phyloP scores from a whole-genome alignment of 2,888 invertebrate species.

The Zaprionus obscuricornis region DNA sequence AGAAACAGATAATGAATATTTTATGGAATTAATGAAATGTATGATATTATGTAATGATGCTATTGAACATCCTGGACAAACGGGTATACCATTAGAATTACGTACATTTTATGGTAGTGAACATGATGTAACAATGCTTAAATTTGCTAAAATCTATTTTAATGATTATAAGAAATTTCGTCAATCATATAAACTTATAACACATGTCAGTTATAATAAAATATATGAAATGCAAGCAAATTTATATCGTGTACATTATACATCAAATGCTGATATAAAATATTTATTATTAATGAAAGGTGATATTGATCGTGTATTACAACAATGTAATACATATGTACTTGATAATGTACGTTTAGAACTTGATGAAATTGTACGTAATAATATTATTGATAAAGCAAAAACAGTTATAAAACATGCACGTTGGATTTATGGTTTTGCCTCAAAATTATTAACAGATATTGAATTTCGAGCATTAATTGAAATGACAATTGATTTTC shows the following conservation, averaged over 20 bases:
- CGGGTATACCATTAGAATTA: slow-evolving; percentile 35
- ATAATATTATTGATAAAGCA: no score
- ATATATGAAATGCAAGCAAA: slow-evolving; percentile 34
- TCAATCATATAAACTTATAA: slow-evolving; percentile 23
- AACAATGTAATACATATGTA: slow-evolving; percentile 22
- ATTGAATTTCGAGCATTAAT: no score
- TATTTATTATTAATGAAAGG: slow-evolving; percentile 51
- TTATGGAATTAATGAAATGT: slow-evolving; percentile 27
- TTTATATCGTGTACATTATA: slow-evolving; percentile 42
- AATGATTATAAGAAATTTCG: slow-evolving; percentile 35
- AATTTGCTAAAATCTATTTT: slow-evolving; percentile 16
- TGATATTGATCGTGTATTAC: slow-evolving; percentile 12
- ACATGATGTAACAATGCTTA: slow-evolving; percentile 42
- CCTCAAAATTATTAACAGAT: no score
- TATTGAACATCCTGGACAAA: slow-evolving; percentile 15
- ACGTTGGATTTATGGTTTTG: no score
- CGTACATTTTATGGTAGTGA: slow-evolving; percentile 36
- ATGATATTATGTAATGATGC: slow-evolving; percentile 58
- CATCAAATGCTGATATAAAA: not conserved
- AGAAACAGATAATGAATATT: accelerated
- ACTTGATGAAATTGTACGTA: slow-evolving; percentile 4
- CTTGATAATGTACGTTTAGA: not conserved
- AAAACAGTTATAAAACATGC: no score
- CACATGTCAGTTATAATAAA: slow-evolving; percentile 15
- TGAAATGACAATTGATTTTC: no score